Evolutionary conservation across 2,797 vertebrate species (phyloP).

Genomic region (Anguilla obscura): DNA sequence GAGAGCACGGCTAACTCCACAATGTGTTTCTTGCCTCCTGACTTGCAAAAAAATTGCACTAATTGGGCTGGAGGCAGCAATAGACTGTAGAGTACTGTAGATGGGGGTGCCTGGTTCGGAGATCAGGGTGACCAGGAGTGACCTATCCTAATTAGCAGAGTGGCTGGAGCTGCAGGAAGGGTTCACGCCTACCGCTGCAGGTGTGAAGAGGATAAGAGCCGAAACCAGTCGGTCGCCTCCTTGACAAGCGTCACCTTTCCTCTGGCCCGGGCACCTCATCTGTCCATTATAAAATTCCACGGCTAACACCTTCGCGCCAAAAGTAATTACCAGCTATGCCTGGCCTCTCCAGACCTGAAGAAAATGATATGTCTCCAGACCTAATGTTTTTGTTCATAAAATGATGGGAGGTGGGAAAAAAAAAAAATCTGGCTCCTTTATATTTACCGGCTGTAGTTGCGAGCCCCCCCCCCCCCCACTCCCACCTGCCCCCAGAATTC

Average conservation of each 20-base stretch:
- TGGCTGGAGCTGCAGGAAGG: slow-evolving; percentile 25
- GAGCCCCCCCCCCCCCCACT: neutral
- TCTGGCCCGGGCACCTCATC: slow-evolving; percentile 21
- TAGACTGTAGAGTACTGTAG: neutral
- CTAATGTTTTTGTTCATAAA: neutral
- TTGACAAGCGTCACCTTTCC: slow-evolving; percentile 29
- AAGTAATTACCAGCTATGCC: neutral
- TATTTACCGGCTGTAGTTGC: neutral
- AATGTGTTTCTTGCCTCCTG: neutral
- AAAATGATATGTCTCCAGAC: neutral
- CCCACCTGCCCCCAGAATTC: neutral
- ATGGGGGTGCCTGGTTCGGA: neutral
- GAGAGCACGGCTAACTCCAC: neutral
- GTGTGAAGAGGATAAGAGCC: slow-evolving; percentile 24
- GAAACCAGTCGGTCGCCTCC: slow-evolving; percentile 26
- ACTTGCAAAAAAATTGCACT: neutral
- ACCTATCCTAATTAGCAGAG: slow-evolving; percentile 46
- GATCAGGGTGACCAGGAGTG: slow-evolving; percentile 14
- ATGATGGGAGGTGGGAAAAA: slow-evolving; percentile 36
- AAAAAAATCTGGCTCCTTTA: slow-evolving; percentile 39
- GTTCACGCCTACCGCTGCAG: neutral
- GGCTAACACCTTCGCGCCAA: neutral
- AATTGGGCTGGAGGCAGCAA: slow-evolving; percentile 23
- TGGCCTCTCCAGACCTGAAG: neutral
- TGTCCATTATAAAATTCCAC: slow-evolving; percentile 29